Conservation (phyloP, 2,113 vertebrate species). For the Coturnix japonica region DNA sequence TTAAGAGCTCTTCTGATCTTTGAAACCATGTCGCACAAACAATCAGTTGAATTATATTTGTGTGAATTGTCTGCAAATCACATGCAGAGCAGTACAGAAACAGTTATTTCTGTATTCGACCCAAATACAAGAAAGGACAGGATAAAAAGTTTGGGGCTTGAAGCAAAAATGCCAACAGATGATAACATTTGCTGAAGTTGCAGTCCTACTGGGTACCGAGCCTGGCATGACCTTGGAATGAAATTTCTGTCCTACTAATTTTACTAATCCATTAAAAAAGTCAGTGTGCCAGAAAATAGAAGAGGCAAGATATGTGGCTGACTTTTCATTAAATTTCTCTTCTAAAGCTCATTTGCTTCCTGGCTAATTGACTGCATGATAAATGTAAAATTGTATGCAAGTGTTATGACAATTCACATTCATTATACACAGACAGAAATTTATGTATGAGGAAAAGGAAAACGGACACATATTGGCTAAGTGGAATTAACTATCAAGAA, state of each 20-base stretch:
- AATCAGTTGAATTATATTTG: background rate
- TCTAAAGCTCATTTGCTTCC: conserved; percentile 24
- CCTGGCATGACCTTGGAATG: background rate
- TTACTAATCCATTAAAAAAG: conserved; percentile 9
- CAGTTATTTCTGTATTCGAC: conserved; percentile 36
- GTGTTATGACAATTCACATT: background rate
- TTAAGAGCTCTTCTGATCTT: background rate
- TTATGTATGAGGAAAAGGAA: conserved; percentile 26
- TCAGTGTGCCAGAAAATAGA: conserved; percentile 17
- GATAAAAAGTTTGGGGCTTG: conserved; percentile 59
- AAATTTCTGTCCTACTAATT: conserved; percentile 47
- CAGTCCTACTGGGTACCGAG: background rate
- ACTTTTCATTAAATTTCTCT: background rate
- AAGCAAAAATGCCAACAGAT: conserved; percentile 68
- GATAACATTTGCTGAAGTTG: conserved; percentile 51
- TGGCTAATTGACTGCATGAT: background rate
- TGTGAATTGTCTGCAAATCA: background rate
- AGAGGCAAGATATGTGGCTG: conserved; percentile 4
- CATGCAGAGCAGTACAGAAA: background rate
- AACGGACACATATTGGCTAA: background rate
- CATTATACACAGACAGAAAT: background rate
- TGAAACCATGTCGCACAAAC: background rate
- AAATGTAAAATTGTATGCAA: conserved; percentile 2
- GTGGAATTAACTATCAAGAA: background rate
- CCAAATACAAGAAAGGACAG: conserved; percentile 53